phyloP scores from a whole-genome alignment of 1,140 invertebrate genomes.

The Hermetia illucens region DNA sequence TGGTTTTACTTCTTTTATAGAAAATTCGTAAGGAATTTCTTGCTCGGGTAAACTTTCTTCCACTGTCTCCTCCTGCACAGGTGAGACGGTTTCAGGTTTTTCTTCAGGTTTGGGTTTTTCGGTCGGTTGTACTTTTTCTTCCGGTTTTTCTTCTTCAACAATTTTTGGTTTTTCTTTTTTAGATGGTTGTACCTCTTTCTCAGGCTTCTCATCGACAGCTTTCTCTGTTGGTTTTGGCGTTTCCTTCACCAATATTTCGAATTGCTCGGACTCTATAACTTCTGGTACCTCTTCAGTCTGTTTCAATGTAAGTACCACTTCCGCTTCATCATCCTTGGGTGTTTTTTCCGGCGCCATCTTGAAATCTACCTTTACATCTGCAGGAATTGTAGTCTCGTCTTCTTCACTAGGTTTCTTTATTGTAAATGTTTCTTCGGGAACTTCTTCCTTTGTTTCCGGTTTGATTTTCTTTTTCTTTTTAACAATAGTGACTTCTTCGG shows the following conservation, averaged over 20 bases:
- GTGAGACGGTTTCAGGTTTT: too few species aligned
- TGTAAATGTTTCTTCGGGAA: conserved; percentile 33
- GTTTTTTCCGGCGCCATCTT: conserved; percentile 15
- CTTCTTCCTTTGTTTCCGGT: conserved; percentile 29
- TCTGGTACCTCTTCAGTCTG: conserved; percentile 29
- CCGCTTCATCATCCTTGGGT: conserved; percentile 13
- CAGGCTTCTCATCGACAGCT: too few species aligned
- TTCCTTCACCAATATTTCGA: conserved; percentile 28
- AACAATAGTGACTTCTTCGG: conserved; percentile 22
- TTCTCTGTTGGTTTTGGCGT: conserved; percentile 28
- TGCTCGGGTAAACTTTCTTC: too few species aligned
- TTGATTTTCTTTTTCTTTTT: too few species aligned
- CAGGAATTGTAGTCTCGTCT: conserved; percentile 9
- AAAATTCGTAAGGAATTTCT: conserved; percentile 5
- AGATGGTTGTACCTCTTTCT: too few species aligned
- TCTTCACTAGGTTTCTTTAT: conserved; percentile 30
- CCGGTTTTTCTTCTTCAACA: conserved; percentile 23
- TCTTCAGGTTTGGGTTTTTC: conserved; percentile 10
- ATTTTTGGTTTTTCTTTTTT: conserved; percentile 16
- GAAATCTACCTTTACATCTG: conserved; percentile 15
- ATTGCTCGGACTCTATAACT: conserved; percentile 31
- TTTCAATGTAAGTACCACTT: conserved; percentile 12
- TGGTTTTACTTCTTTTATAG: conserved; percentile 6
- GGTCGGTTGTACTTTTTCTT: too few species aligned
- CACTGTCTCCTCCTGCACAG: too few species aligned